These are phyloP conservation scores for Typhlomys cinereus DNA, from an alignment of 2,113 vertebrate species.

Conservation along the genomic window DNA sequence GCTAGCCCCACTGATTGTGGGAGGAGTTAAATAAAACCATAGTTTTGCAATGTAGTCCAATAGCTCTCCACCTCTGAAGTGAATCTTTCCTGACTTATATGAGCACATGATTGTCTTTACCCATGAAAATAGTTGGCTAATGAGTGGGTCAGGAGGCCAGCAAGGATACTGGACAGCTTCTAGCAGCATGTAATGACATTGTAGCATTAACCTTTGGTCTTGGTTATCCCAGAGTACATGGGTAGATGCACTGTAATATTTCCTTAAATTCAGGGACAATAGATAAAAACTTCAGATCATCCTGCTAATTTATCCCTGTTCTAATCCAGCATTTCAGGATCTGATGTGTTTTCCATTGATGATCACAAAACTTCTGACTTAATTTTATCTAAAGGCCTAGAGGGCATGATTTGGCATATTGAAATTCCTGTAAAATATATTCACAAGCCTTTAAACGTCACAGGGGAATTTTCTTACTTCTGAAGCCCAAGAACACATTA, in stretches of 20 bases:
- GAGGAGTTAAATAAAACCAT: not conserved
- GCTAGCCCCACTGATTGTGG: not conserved
- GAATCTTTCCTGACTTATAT: not conserved
- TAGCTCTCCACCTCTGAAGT: not conserved
- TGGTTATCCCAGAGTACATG: not conserved
- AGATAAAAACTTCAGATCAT: not conserved
- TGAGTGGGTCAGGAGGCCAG: not conserved
- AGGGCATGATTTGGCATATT: not conserved
- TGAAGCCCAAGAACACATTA: too few species aligned
- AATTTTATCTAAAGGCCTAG: not conserved
- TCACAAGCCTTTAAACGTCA: not conserved
- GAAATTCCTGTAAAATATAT: not conserved
- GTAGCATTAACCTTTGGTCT: not conserved
- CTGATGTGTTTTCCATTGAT: too few species aligned
- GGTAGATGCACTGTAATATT: not conserved
- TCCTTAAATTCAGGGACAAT: not conserved
- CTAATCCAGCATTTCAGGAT: not conserved
- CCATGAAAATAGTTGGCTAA: not conserved
- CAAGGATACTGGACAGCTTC: not conserved
- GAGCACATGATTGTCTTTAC: not conserved
- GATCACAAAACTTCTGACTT: not conserved
- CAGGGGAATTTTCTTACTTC: too few species aligned
- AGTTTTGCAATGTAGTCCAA: not conserved
- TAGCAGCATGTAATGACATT: not conserved
- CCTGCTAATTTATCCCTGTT: not conserved